Conservation (phyloP, 2,797 vertebrate species). For the Halcyon chelicuti region DNA sequence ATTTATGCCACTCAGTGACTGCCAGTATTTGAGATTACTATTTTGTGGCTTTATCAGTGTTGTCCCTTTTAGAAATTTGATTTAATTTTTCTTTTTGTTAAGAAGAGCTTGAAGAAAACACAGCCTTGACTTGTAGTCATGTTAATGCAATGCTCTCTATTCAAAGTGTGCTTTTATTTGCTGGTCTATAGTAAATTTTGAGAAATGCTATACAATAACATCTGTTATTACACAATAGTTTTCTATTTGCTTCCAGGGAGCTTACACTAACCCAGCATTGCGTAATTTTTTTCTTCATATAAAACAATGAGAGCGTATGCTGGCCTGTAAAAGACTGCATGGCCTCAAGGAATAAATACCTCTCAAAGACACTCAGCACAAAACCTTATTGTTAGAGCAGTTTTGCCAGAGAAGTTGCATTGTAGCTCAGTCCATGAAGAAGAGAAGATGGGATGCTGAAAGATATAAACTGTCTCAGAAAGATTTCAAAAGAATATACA, state of each 20-base stretch:
- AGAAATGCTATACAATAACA: slow-evolving; percentile 70
- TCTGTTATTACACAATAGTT: slow-evolving; percentile 76
- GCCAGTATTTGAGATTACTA: not conserved
- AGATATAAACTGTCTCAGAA: slow-evolving; percentile 72
- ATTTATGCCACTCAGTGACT: not conserved
- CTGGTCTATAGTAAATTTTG: slow-evolving; percentile 29
- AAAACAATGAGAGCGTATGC: slow-evolving; percentile 83
- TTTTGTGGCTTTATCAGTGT: not conserved
- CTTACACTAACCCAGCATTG: slow-evolving; percentile 54
- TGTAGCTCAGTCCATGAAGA: slow-evolving; percentile 78
- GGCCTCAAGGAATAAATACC: slow-evolving; percentile 81
- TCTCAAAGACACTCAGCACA: slow-evolving; percentile 79
- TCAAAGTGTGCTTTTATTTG: slow-evolving; percentile 26
- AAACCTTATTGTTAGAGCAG: slow-evolving; percentile 84
- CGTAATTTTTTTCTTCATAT: slow-evolving; percentile 51
- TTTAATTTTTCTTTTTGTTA: slow-evolving; percentile 1
- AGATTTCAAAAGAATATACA: not conserved
- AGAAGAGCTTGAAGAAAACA: not conserved
- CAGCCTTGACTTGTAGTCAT: not conserved
- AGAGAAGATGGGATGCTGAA: slow-evolving; percentile 74
- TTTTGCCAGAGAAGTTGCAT: slow-evolving; percentile 82
- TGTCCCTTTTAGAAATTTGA: not conserved
- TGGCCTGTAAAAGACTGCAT: slow-evolving; percentile 75
- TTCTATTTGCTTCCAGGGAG: slow-evolving; percentile 62
- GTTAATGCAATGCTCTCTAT: slow-evolving; percentile 3